Evolutionary conservation across 53 echinoderm and acorn worm species (phyloP).

Genomic region (Pentamera pediparva): DNA sequence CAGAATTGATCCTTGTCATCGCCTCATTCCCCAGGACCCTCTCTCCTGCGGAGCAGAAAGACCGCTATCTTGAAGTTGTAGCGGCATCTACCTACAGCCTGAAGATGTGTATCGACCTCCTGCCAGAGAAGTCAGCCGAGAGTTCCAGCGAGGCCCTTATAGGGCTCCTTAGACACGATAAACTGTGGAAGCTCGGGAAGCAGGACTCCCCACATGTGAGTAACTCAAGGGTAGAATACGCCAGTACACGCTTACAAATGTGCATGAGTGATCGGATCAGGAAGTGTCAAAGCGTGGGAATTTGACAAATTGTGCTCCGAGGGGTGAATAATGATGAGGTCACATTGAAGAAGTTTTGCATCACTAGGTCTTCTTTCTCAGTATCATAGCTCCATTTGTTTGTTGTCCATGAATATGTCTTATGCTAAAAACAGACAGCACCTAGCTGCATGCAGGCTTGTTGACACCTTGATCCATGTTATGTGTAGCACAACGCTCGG

Average conservation of each 20-base stretch:
- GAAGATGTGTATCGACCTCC: slow-evolving; percentile 53
- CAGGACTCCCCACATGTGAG: slow-evolving; percentile 43
- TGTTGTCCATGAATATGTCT: too few relatives aligned
- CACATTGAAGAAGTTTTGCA: background rate
- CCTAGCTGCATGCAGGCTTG: too few relatives aligned
- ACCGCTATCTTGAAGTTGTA: slow-evolving; percentile 62
- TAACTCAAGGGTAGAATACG: too few relatives aligned
- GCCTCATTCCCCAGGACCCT: slow-evolving; percentile 65
- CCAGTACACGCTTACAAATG: too few relatives aligned
- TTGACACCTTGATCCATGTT: too few relatives aligned
- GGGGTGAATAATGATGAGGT: too few relatives aligned
- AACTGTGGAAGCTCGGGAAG: slow-evolving; percentile 86
- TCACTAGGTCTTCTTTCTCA: background rate
- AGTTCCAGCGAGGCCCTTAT: slow-evolving; percentile 16
- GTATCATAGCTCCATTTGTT: background rate
- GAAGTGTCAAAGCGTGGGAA: too few relatives aligned
- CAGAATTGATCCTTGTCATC: background rate
- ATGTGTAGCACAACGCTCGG: too few relatives aligned
- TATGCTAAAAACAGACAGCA: too few relatives aligned
- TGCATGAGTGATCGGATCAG: too few relatives aligned
- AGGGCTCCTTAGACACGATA: slow-evolving; percentile 57
- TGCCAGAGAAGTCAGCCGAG: slow-evolving; percentile 39
- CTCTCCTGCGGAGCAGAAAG: slow-evolving; percentile 73
- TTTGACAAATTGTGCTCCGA: too few relatives aligned
- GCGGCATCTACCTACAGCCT: slow-evolving; percentile 65